Conservation (phyloP, 1,140 invertebrate genomes). For the Eumeta japonica region DNA sequence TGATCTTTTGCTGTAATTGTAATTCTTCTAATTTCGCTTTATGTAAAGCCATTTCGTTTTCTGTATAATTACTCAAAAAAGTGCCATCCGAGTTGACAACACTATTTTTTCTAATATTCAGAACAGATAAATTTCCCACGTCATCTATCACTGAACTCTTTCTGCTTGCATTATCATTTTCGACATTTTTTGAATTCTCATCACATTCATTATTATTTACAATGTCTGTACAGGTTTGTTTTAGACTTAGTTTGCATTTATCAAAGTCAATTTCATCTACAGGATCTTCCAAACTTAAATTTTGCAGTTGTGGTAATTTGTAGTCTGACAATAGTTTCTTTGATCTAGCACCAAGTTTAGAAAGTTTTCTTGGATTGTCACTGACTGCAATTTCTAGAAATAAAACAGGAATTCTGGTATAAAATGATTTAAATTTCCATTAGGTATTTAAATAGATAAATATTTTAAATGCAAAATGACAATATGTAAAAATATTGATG, state of each 20-base stretch:
- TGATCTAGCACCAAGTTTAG: constrained; percentile 25
- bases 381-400: constrained; percentile 15
- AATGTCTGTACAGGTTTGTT: constrained; percentile 16
- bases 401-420: constrained; percentile 12
- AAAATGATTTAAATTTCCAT: no score
- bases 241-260: constrained; percentile 42
- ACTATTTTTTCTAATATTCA: constrained; percentile 9
- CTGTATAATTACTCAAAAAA: constrained; percentile 37
- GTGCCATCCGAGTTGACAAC: constrained; percentile 19
- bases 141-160: constrained; percentile 7
- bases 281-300: constrained; percentile 28
- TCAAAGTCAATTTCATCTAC: constrained; percentile 34
- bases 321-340: constrained; percentile 20
- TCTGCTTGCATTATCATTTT: constrained; percentile 14
- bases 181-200: constrained; percentile 11
- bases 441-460: no score
- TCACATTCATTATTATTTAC: constrained; percentile 4
- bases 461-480: no score
- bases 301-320: constrained; percentile 22
- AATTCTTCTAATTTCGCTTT: constrained; percentile 62
- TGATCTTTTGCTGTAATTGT: constrained; percentile 68
- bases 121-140: neutral
- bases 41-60: constrained; percentile 37
- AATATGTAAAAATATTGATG: no score
- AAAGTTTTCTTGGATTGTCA: constrained; percentile 21